Base-by-base conservation (phyloP, 1,140 invertebrate genomes). In the Bombus vancouverensis region DNA sequence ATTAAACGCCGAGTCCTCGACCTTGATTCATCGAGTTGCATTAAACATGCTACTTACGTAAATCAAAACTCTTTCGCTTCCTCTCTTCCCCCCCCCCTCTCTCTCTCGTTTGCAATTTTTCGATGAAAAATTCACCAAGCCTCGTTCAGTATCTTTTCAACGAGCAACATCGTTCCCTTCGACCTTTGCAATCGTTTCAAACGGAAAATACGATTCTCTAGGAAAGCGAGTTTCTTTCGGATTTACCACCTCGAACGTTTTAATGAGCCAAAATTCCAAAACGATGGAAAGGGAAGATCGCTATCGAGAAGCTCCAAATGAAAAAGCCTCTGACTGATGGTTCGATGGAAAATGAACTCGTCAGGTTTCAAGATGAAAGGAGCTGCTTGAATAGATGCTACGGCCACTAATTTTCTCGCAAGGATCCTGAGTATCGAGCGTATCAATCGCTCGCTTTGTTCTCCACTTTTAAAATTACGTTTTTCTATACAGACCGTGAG, bases 171-270 rank as follows among this genome's bases (percentile, higher is more conserved):
- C 28, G 39, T 73, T 37, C n/a, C 34, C 39, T 42, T 37, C 47
- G 47, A 57, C 6, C 39, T 72, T 44, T 44, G 3, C 6, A 3
- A 10, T 2, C 32, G 13, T 47, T 32, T 5, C 42, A 47, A 34
- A n/a, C 3, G 18, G 6, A 44, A 42, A 32, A 72, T 13, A 6
- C 32, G 34, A 39, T 18, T 34, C 18, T 3, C 6, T 10, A 2
- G 1, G 25, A 22, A 18, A 32, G 22, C 18, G 25, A 59, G 34
- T 15, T 76, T 22, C 13, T 53, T 28, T 62, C 18, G 6, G 28
- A 76, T 6, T 37, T 53, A 34, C 47, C 53, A 59, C 34, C 47
- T 76, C 22, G 53, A 15, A 76, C 74, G 34, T 76, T 76, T 76
- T 76, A 76, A 76, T 10, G 74, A 76, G 34, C 37, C 74, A 13